Evolutionary conservation across 2,888 invertebrate genomes (phyloP).

Genomic region (Neoscelio sp.): DNA sequence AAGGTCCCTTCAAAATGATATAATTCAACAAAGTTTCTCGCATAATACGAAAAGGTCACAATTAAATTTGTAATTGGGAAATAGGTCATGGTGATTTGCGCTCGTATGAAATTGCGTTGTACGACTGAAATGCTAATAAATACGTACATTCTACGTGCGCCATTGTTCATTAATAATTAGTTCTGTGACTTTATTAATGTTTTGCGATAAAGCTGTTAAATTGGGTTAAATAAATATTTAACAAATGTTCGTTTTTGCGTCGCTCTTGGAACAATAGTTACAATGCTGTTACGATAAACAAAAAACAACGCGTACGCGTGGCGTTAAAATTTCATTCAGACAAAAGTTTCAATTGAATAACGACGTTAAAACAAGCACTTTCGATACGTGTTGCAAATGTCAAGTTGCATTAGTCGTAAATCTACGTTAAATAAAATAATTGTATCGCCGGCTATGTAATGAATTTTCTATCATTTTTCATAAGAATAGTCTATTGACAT

Average conservation of each 20-base stretch:
- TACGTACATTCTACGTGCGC: conserved; percentile 10
- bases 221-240: conserved; percentile 2
- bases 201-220: conserved; percentile 25
- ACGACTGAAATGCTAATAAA: conserved; percentile 20
- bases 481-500: too few species aligned
- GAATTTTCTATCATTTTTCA: conserved; percentile 8
- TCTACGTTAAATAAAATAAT: conserved; percentile 27
- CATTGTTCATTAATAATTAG: conserved; percentile 43
- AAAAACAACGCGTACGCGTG: not conserved
- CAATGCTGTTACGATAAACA: too few species aligned
- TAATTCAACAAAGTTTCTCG: conserved; percentile 49
- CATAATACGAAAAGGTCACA: conserved; percentile 44
- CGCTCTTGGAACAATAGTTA: too few species aligned
- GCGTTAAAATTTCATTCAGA: not conserved
- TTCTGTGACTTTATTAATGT: conserved; percentile 12
- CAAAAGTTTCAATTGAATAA: not conserved
- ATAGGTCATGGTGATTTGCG: conserved; percentile 33
- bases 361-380: not conserved
- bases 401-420: not conserved
- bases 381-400: not conserved
- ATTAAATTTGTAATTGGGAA: conserved; percentile 41
- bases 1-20: conserved; percentile 41
- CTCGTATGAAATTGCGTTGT: conserved; percentile 11
- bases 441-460: conserved; percentile 8
- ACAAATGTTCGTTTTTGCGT: not conserved